Base-by-base conservation (phyloP, 1,140 invertebrate species). In the Augochlora pura region DNA sequence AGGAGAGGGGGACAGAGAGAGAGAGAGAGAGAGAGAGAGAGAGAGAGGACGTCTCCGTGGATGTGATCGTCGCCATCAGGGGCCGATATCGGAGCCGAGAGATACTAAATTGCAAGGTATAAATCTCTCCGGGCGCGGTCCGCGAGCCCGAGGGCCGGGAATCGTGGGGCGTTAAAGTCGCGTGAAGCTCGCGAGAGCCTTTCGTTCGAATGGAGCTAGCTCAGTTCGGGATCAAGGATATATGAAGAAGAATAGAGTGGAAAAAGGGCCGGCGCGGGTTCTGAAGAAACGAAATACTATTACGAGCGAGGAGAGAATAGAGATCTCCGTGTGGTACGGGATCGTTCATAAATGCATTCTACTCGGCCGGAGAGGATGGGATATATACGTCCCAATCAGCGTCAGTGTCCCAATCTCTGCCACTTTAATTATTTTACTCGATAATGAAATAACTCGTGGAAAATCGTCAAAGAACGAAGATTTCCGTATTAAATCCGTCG, bases 161-260 rank as follows among this genome's bases (percentile, higher is more conserved):
- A 65, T 25, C 69, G 39, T n/a, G 18, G 49, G 38, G 77, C 39
- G 62, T 78, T 74, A 73, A 65, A 59, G 69, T 79, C 77, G 27
- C 52, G 6, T 59, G 69, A 65, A n/a, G 62, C 23, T 42, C 60
- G 76, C 60, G 60, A 65, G 65, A 73, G 60, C 69, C 62, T 38
- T n/a, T 59, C 38, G 16, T 73, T 60, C 62, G 70, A 79, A 79
- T 57, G 68, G 12, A 60, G 77, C 66, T 52, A 76, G 67, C 72
- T 70, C 60, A 64, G 42, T 76, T 54, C 67, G 71, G 82, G 82
- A 85, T 81, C 79, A 84, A 77, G 72, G 64, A 84, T 79, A 63
- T 85, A 84, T 72, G 74, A 85, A 81, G 82, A 84, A 81, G 80
- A 77, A 85, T 85, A 84, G 83, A 64, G 78, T 39, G 63, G 72